phyloP scores from a whole-genome alignment of 2,113 vertebrate genomes.

The Periophthalmus modestus region DNA sequence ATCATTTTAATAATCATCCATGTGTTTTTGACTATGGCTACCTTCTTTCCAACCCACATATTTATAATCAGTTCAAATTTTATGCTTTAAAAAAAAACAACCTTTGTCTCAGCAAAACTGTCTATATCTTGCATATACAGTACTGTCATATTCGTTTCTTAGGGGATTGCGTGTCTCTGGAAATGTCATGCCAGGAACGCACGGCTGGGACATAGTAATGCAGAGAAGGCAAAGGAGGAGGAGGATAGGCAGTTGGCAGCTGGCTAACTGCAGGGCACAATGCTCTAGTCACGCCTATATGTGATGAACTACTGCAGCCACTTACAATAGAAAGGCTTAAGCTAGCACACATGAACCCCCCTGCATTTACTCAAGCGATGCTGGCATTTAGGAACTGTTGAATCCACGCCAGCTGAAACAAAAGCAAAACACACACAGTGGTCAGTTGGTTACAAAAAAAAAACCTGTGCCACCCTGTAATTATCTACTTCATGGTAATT shows the following conservation, averaged over 20 bases:
- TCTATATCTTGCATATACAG: neutral
- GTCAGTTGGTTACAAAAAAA: neutral
- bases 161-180: slow-evolving; percentile 24
- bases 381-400: neutral
- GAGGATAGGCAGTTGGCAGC: slow-evolving; percentile 49
- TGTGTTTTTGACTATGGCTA: neutral
- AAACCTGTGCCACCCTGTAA: slow-evolving; percentile 29
- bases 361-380: neutral
- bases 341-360: neutral
- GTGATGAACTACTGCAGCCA: slow-evolving; percentile 11
- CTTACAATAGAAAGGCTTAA: neutral
- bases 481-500: slow-evolving; percentile 44
- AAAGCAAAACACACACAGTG: neutral
- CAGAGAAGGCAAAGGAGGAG: slow-evolving; percentile 2
- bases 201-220: slow-evolving; percentile 7
- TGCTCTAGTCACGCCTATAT: slow-evolving; percentile 37
- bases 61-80: neutral
- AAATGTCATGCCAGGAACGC: slow-evolving; percentile 31
- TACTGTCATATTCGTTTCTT: neutral
- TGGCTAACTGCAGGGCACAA: slow-evolving; percentile 50
- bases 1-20: neutral
- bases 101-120: neutral
- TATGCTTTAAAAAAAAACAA: neutral
- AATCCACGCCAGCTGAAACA: slow-evolving; percentile 11
- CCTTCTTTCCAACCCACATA: neutral